These are phyloP conservation scores for Clistopyga incitator DNA, from an alignment of 2,888 invertebrate species.

Conservation along the genomic window DNA sequence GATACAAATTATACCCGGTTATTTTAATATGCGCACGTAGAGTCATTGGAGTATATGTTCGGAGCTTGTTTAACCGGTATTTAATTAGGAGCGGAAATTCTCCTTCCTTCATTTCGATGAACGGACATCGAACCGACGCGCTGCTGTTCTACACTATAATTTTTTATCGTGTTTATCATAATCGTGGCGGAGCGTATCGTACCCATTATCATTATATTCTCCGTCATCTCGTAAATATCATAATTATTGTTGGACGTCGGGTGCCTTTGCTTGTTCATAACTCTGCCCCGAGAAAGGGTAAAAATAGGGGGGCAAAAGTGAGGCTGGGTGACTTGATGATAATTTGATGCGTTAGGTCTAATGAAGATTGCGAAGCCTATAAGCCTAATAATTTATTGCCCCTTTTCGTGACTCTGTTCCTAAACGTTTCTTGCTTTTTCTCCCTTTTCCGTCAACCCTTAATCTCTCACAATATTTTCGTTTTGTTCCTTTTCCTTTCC, in stretches of 20 bases:
- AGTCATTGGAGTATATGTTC: constrained; percentile 33
- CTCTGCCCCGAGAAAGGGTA: constrained; percentile 58
- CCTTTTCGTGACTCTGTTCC: constrained; percentile 48
- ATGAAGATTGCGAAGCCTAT: constrained; percentile 79
- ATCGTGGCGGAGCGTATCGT: constrained; percentile 44
- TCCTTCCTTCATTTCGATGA: constrained; percentile 17
- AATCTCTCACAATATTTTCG: constrained; percentile 1
- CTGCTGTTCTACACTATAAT: constrained; percentile 20
- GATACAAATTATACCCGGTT: constrained; percentile 14
- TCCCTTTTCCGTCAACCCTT: neutral
- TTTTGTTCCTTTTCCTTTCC: neutral
- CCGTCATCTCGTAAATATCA: constrained; percentile 67
- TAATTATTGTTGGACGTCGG: constrained; percentile 63
- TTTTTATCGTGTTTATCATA: constrained; percentile 44
- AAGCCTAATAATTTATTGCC: constrained; percentile 80
- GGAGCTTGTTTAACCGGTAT: constrained; percentile 59
- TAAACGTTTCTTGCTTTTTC: constrained; percentile 1
- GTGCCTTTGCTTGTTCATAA: constrained; percentile 75
- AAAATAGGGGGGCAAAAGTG: constrained; percentile 25
- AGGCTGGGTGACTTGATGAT: constrained; percentile 80
- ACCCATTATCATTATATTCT: constrained; percentile 52
- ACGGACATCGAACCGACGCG: constrained; percentile 33
- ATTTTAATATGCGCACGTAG: constrained; percentile 23
- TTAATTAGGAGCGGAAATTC: constrained; percentile 51
- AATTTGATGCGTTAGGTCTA: constrained; percentile 79